Base-by-base conservation (phyloP, 2,797 vertebrate genomes). In the Gallinago solitaria region DNA sequence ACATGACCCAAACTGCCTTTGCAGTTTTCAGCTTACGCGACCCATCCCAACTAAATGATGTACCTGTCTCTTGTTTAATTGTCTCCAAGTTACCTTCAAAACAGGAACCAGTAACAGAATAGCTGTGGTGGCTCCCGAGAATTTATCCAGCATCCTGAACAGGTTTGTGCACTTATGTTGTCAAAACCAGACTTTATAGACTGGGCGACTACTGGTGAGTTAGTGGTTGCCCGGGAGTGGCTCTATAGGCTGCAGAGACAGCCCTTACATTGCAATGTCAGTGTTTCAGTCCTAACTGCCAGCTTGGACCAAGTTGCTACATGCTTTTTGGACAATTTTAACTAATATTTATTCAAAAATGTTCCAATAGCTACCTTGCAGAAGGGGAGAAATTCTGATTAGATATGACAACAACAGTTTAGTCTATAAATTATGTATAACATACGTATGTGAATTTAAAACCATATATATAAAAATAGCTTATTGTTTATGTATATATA, bases 201-300 rank as follows among this genome's bases (percentile, higher is more conserved):
- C 28, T 48, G 75, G 37, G 35, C 56, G 91, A 41, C 2, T 11
- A 14, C 56, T 30, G 57, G 19, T 23, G 67, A 83, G 63, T 39
- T n/a, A 37, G 16, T 35, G 60, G 68, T 57, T 41, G 33, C 4
- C 85, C 33, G 61, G 78, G 83, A 78, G 73, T 1, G 37, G 60
- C 76, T 71, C 61, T 0, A 0, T 3, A 59, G 50, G 59, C 8
- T 51, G 61, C 17, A 19, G 78, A 71, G 50, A 17, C 68, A 35
- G n/a, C 35, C 68, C 28, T 45, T 25, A 9, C 4, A 2, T 1
- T 48, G 48, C 53, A 60, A 5, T 0, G 16, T 2, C 57, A 35
- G 43, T 16, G n/a, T 32, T 63, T 33, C 6, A 4, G 39, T 32
- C 45, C 50, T 28, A 48, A 4, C 16, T 37, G 21, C 9, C 50